Evolutionary conservation across 2,888 invertebrate species (phyloP).

Genomic region (Nycteola revayana): DNA sequence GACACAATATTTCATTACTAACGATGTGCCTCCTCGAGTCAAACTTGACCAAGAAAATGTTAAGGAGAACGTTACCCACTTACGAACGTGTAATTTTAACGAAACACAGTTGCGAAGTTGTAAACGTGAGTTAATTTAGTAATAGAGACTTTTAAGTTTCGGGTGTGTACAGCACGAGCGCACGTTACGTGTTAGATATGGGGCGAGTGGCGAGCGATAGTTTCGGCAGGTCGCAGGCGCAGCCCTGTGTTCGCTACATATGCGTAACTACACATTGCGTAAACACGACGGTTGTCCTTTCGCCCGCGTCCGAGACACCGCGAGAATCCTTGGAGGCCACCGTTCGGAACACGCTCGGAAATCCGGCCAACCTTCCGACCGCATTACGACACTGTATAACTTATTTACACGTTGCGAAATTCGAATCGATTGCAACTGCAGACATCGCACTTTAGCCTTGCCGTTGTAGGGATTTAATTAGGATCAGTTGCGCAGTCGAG

Average conservation of each 20-base stretch:
- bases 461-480: slow-evolving; percentile 80
- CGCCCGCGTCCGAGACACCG: slow-evolving; percentile 64
- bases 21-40: slow-evolving; percentile 27
- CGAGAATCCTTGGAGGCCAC: slow-evolving; percentile 78
- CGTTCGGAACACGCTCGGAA: slow-evolving; percentile 79
- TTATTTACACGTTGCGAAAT: slow-evolving; percentile 81
- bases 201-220: slow-evolving; percentile 30
- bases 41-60: slow-evolving; percentile 63
- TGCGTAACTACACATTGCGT: slow-evolving; percentile 54
- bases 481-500: slow-evolving; percentile 76
- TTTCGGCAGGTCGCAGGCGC: slow-evolving; percentile 13
- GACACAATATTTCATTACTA: slow-evolving; percentile 8
- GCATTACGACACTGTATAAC: slow-evolving; percentile 79
- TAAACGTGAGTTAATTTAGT: slow-evolving; percentile 69
- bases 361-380: slow-evolving; percentile 82
- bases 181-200: slow-evolving; percentile 40
- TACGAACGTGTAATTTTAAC: slow-evolving; percentile 53
- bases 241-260: slow-evolving; percentile 22
- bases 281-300: slow-evolving; percentile 59
- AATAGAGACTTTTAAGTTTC: slow-evolving; percentile 55
- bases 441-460: slow-evolving; percentile 79
- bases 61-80: slow-evolving; percentile 44
- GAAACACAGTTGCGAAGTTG: slow-evolving; percentile 66
- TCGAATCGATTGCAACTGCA: slow-evolving; percentile 80
- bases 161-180: slow-evolving; percentile 49